Evolutionary conservation across 2,797 vertebrate species (phyloP), one percentile per base, ranked within the genome.

Genomic region (Amniataba percoides): DNA sequence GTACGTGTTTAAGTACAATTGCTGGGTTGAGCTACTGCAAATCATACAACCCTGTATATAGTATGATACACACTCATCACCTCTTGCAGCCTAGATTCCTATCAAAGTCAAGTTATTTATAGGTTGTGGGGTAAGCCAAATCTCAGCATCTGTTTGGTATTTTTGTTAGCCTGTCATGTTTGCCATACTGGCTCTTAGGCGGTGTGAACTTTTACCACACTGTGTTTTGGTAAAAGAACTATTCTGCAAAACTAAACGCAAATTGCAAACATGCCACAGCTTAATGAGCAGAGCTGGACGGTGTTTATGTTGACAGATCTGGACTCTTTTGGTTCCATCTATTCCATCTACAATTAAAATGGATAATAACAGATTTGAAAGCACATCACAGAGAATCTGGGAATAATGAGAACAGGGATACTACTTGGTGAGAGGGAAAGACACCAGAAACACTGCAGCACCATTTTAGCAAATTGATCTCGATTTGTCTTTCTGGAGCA

Each of bases 101-200:
- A 72, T 78, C 74, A 74, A 78, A 86, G 72, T 63, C 55, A 1
- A 7, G 65, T 84, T 88, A 83, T 89, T 88, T 83, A 65, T 80
- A 85, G 83, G 66, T 16, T 7, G 57, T 2, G 14, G 5, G 19
- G 21, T 48, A 12, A 83, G 63, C 36, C 66, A 81, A 55, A 78
- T 80, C 68, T 78, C 68, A 56, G 64, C 73, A 85, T 87, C 70
- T 87, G 78, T 79, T 84, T 76, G 69, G 74, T 74, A 36, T 82
- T 69, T 66, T 71, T 74, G 53, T 80, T 62, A 34, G 34, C 0
- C 58, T 62, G 18, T 46, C 57, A 7, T 68, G 52, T 74, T 48
- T 73, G 60, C 43, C 27, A 43, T 31, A 0, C 49, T 19, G 49
- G 10, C 40, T 55, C 64, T 31, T 45, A 59, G 53, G 12, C 49